Conservation (phyloP, 1,140 invertebrate genomes). For the Aethina tumida region DNA sequence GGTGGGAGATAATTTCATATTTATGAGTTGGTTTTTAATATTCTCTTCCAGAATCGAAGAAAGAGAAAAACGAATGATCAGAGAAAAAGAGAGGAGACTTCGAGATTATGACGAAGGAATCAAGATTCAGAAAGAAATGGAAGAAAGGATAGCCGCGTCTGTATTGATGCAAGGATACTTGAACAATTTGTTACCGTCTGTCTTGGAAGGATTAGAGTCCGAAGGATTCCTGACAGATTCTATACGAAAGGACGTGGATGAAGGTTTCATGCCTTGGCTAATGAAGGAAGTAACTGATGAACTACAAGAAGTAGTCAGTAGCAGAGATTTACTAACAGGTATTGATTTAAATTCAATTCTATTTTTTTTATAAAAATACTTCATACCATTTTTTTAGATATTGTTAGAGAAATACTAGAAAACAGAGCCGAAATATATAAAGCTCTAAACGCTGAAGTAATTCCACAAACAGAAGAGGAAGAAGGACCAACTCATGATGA, state of each 20-base stretch:
- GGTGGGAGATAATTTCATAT: conserved; percentile 25
- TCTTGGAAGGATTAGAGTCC: conserved; percentile 66
- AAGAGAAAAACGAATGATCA: conserved; percentile 49
- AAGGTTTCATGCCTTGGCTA: conserved; percentile 81
- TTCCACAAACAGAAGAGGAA: conserved; percentile 21
- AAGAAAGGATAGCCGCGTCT: conserved; percentile 69
- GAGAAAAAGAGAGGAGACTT: conserved; percentile 44
- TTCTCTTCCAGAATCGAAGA: conserved; percentile 45
- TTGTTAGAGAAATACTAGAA: conserved; percentile 63
- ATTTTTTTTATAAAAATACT: conserved; percentile 1
- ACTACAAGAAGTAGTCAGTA: conserved; percentile 66
- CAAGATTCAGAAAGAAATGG: conserved; percentile 54
- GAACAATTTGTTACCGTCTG: conserved; percentile 68
- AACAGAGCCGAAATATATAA: conserved; percentile 52
- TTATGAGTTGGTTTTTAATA: conserved; percentile 6
- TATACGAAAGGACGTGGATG: conserved; percentile 61
- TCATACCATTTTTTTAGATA: conserved; percentile 40
- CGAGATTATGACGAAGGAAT: conserved; percentile 45
- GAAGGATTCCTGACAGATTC: conserved; percentile 66
- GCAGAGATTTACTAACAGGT: conserved; percentile 67
- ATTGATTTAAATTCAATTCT: conserved; percentile 10
- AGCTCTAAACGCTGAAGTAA: conserved; percentile 37
- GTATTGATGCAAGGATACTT: conserved; percentile 76
- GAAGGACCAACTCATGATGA: conserved; percentile 28
- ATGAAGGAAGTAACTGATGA: conserved; percentile 70